phyloP scores from a whole-genome alignment of 2,888 invertebrate genomes.

The Eupelmus urozonus region DNA sequence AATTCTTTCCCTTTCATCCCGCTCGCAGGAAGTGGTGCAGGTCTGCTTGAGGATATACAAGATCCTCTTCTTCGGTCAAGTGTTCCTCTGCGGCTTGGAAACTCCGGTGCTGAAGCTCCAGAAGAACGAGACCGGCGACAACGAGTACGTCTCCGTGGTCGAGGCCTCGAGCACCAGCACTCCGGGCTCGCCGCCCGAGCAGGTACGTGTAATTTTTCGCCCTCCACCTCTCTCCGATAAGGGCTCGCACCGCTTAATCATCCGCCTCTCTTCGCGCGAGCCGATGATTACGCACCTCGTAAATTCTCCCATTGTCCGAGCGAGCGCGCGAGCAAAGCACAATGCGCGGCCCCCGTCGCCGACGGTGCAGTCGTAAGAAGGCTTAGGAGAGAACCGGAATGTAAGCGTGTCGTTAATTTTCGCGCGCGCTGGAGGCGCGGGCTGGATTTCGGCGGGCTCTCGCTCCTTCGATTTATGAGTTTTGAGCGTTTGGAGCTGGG shows the following conservation, averaged over 20 bases:
- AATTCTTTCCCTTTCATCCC: neutral
- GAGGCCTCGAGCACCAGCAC: conserved; percentile 79
- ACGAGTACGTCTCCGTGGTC: conserved; percentile 87
- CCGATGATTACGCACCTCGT: conserved; percentile 48
- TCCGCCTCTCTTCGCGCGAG: conserved; percentile 36
- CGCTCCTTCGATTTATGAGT: too few relatives aligned
- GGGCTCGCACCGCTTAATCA: conserved; percentile 39
- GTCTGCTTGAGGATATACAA: conserved; percentile 86
- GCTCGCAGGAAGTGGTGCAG: conserved; percentile 86
- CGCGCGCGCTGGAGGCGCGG: neutral
- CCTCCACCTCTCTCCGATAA: neutral
- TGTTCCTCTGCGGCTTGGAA: conserved; percentile 90
- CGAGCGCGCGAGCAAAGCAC: neutral
- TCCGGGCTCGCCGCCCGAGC: conserved; percentile 78
- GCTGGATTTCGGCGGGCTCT: neutral
- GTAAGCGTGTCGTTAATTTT: too few relatives aligned
- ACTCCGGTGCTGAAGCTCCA: conserved; percentile 89
- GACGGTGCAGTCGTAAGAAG: too few relatives aligned
- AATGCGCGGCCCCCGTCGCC: too few relatives aligned
- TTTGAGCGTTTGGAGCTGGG: too few relatives aligned
- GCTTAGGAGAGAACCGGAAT: too few relatives aligned
- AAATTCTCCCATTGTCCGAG: conserved; percentile 43
- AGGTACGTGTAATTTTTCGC: conserved; percentile 76
- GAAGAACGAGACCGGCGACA: conserved; percentile 81
- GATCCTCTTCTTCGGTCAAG: conserved; percentile 89